Conservation (phyloP, 1,140 invertebrate species). For the Drosophila arizonae region DNA sequence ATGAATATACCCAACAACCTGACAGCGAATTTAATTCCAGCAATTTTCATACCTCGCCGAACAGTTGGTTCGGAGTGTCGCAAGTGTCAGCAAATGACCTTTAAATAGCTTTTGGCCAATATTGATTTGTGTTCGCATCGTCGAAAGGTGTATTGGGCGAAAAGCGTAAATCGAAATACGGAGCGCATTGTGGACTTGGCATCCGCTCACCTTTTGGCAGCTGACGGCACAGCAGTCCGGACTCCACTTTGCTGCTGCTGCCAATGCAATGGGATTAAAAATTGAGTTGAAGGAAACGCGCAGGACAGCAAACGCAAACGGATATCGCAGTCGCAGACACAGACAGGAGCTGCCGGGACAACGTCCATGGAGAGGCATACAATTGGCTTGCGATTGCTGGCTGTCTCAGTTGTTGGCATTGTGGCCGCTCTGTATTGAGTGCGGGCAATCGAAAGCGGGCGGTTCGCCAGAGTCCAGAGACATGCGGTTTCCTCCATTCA, state of each 20-base stretch:
- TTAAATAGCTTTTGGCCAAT: constrained; percentile 57
- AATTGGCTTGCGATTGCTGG: constrained; percentile 65
- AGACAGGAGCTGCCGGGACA: constrained; percentile 32
- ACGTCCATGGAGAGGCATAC: constrained; percentile 42
- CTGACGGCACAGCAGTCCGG: constrained; percentile 37
- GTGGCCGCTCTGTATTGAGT: constrained; percentile 36
- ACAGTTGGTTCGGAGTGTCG: constrained; percentile 27
- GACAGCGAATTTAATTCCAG: constrained; percentile 46
- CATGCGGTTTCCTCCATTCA: constrained; percentile 58
- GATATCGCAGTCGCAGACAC: constrained; percentile 39
- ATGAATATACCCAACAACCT: not conserved
- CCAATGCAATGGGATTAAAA: constrained; percentile 26
- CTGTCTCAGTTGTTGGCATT: constrained; percentile 35
- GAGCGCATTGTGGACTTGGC: constrained; percentile 15
- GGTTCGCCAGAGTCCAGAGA: constrained; percentile 25
- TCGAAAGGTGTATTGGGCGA: not conserved
- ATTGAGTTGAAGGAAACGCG: constrained; percentile 38
- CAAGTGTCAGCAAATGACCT: constrained; percentile 42
- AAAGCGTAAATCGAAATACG: not conserved
- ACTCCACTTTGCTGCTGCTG: constrained; percentile 2
- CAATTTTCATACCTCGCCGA: constrained; percentile 46
- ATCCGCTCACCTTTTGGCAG: constrained; percentile 41
- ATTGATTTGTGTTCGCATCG: constrained; percentile 54
- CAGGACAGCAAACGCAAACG: constrained; percentile 22
- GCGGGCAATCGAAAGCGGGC: constrained; percentile 47